Base-by-base conservation (phyloP, 2,888 invertebrate genomes). In the Malthinus flaveolus region DNA sequence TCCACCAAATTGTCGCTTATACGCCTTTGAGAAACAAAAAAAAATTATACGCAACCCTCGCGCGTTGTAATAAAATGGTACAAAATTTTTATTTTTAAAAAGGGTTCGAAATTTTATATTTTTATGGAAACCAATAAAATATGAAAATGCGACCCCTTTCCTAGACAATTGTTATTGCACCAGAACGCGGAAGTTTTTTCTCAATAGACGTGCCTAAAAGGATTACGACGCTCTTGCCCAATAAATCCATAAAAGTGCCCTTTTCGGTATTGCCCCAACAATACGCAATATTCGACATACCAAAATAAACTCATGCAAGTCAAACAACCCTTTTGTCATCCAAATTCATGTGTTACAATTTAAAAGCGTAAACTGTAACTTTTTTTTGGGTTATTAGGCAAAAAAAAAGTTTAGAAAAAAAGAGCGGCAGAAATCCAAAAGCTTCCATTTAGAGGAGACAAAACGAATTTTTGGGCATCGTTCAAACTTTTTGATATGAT, bases 381-480 rank as follows among this genome's bases (percentile, higher is more conserved):
- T 36, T 36, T 36, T 42, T 46, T 46, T 46, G 12, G 46, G 46
- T 46, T 46, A 46, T 46, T 46, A 12, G 46, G 46, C 46, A 46
- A 46, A 46, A 46, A 46, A 33, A 11, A 32, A 10, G 12, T n/a
- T 11, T n/a, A 13, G 10, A 46, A 32, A 46, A 46, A 46, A 46
- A 46, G 32, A 32, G 23, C 32, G 31, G 9, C 46, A 32, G 32
- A 3, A 32, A 46, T 32, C 46, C 32, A 11, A 11, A 12, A 9
- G 23, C 23, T 10, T 23, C 2, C 23, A 23, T 23, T 23, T 23
- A 23, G 23, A 2, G 5, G 3, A 23, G 5, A 2, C 23, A 23
- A 23, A 23, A 23, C 23, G 5, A 23, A 23, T 5, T 23, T 23
- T 23, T 23, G 23, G 5, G 23, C 2, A 23, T 23, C 39, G 13